Percentiles rank a stretch among this genome's conserved stretches.
Evolutionary conservation across 2,797 vertebrate species (phyloP).

Genomic region (Pyrocephalus nanus): DNA sequence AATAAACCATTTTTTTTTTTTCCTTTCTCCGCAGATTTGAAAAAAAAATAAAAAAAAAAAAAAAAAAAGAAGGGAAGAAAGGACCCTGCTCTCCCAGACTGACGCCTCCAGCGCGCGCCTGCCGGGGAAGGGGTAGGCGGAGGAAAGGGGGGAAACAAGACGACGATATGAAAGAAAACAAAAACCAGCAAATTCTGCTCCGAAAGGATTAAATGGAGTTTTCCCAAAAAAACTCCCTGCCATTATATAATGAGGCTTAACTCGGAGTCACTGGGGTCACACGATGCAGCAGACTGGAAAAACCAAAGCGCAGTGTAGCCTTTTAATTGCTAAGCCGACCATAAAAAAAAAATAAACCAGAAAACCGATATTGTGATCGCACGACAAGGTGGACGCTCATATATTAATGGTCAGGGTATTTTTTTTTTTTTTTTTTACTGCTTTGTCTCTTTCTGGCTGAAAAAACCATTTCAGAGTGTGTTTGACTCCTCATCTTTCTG

Average conservation of each 20-base stretch:
- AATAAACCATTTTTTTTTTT: conserved; percentile 57
- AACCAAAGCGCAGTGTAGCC: background rate
- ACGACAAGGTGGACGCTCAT: background rate
- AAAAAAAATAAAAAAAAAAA: background rate
- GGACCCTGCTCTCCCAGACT: conserved; percentile 29
- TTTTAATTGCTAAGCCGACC: conserved; percentile 44
- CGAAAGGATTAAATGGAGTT: conserved; percentile 66
- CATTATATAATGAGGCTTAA: conserved; percentile 45
- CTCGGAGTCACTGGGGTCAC: background rate
- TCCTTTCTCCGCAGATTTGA: background rate
- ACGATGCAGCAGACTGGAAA: conserved; percentile 55
- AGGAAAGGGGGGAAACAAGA: background rate
- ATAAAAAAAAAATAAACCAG: conserved; percentile 5
- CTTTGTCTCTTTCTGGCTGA: background rate
- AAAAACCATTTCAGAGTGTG: background rate
- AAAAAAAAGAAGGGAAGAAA: background rate
- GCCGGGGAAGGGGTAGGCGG: background rate
- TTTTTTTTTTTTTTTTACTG: background rate
- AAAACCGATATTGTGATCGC: background rate
- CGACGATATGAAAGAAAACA: conserved; percentile 36
- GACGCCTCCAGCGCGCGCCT: background rate
- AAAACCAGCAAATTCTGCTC: conserved; percentile 59
- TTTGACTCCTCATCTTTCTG: background rate
- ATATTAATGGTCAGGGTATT: background rate
- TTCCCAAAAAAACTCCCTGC: conserved; percentile 57